Evolutionary conservation across 2,113 vertebrate genomes (phyloP).

Genomic region (Sula dactylatra): DNA sequence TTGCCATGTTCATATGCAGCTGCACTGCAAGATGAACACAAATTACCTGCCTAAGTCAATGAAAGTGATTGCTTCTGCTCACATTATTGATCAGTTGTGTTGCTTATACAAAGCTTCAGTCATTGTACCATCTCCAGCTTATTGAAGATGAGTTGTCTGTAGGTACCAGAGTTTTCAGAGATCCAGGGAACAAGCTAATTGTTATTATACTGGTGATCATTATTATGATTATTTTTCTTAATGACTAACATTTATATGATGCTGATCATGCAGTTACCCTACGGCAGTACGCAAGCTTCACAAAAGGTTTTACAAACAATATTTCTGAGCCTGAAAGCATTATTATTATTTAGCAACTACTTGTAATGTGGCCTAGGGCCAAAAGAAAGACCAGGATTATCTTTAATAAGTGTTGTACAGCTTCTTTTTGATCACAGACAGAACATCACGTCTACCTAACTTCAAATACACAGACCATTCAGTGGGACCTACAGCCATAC

Average conservation of each 20-base stretch:
- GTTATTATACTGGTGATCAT: not conserved
- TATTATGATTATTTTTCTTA: not conserved
- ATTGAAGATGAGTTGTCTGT: not conserved
- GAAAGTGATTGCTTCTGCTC: not conserved
- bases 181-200: not conserved
- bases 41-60: constrained; percentile 33
- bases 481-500: not conserved
- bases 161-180: not conserved
- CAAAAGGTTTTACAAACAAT: not conserved
- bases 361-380: not conserved
- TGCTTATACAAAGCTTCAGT: not conserved
- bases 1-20: not conserved
- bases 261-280: not conserved
- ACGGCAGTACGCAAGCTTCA: not conserved
- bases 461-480: not conserved
- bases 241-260: not conserved
- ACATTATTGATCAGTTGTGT: not conserved
- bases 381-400: not conserved
- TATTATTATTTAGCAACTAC: not conserved
- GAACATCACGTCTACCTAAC: not conserved
- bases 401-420: not conserved
- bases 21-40: not conserved
- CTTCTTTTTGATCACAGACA: not conserved
- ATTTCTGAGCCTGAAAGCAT: not conserved
- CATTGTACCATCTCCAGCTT: not conserved